These are phyloP conservation scores for Poecile atricapillus DNA, from an alignment of 2,113 vertebrate genomes.

Conservation along the genomic window DNA sequence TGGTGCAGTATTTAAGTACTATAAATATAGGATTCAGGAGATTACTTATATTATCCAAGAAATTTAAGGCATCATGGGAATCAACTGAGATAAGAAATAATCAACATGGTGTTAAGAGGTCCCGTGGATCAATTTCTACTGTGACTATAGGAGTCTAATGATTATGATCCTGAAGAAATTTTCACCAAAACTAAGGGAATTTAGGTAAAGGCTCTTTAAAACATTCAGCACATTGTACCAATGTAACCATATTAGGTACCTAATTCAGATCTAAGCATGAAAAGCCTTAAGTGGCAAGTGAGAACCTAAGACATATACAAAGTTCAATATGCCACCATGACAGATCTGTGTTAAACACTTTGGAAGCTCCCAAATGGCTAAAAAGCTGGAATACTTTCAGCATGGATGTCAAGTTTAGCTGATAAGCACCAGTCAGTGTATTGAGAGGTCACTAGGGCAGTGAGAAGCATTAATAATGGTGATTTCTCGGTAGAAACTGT, in stretches of 20 bases:
- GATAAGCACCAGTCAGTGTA: not conserved
- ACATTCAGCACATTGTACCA: not conserved
- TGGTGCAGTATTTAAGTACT: not conserved
- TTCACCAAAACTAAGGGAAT: not conserved
- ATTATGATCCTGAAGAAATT: not conserved
- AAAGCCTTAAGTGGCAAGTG: not conserved
- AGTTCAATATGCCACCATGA: not conserved
- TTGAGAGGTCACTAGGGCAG: not conserved
- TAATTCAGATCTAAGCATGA: not conserved
- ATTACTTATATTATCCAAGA: not conserved
- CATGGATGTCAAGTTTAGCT: not conserved
- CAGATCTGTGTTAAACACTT: not conserved
- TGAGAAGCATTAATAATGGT: not conserved
- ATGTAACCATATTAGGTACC: not conserved
- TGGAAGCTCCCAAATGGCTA: not conserved
- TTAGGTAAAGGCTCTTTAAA: not conserved
- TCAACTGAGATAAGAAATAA: not conserved
- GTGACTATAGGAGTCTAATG: not conserved
- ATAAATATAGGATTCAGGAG: not conserved
- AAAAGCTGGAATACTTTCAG: not conserved
- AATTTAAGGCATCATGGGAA: not conserved
- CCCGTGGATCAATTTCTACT: not conserved
- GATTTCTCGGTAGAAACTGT: not conserved
- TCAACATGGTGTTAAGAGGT: not conserved
- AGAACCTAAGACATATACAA: not conserved